Evolutionary conservation across 2,113 vertebrate species (phyloP), one percentile per base, ranked within the genome.

Genomic region (Paratilapia polleni): DNA sequence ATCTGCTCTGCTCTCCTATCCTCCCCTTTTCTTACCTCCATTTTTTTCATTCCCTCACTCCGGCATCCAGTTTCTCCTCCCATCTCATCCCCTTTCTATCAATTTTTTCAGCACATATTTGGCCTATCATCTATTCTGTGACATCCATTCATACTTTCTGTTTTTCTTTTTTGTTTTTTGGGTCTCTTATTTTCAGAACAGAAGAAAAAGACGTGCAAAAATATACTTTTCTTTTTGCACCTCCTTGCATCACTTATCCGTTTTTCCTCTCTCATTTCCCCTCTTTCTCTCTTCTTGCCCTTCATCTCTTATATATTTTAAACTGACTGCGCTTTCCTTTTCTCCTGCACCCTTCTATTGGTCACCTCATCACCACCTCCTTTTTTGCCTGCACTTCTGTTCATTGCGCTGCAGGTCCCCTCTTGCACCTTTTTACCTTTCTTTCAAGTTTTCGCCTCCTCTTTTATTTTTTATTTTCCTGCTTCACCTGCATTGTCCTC

Each of bases 1-100:
- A 75, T 80, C 87, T 88, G 78, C 57, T 80, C 63, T 52, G n/a
- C 61, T 77, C 63, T 70, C 59, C 78, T 61, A 49, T 36, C 9
- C 58, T 52, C 61, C 59, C 38, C 54, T 24, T 62, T 59, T 14
- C 14, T 57, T 62, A 12, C 34, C 24, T 77, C 34, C n/a, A 63
- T 24, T 62, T 58, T n/a, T 70, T 62, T 13, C 14, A n/a, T 6
- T 6, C 43, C 31, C 66, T 70, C 66, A 24, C 58, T 56, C 20
- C 78, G 31, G 43, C 28, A 43, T 19, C 19, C 17, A 24, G 4
- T 49, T 12, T 54, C 57, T 52, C 11, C 26, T 0, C 66, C 43
- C 38, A 41, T 22, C 15, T 12, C 8, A 3, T 20, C 61, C 58
- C 24, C n/a, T 24, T 80, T 28, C 2, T 20, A 19, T 52, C 15